Conservation (phyloP, 2,797 vertebrate species). For the Babyrousa celebensis region DNA sequence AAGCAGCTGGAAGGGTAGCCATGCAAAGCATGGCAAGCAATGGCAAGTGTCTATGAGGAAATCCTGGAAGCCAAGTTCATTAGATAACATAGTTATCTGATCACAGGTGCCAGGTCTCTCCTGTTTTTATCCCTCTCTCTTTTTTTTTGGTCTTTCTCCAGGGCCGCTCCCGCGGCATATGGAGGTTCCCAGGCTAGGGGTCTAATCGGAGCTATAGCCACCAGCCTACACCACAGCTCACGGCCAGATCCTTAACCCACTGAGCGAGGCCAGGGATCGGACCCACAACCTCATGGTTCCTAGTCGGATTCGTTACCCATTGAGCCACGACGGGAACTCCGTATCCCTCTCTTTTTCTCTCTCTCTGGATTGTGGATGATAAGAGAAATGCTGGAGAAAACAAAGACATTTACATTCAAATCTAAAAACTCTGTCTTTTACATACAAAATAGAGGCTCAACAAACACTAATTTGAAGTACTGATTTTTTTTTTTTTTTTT, state of each 20-base stretch:
- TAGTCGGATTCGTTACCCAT: no score
- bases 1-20: background rate
- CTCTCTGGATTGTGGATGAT: slow-evolving; percentile 13
- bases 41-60: background rate
- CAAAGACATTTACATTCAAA: slow-evolving; percentile 25
- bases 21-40: background rate
- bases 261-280: no score
- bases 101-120: background rate
- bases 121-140: background rate
- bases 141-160: no score
- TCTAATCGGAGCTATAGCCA: no score
- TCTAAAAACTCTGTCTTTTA: background rate
- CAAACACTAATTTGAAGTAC: slow-evolving; percentile 35
- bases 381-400: background rate
- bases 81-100: background rate
- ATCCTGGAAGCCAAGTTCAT: background rate
- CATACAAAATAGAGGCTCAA: background rate
- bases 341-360: background rate
- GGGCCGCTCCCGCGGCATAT: no score
- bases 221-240: no score
- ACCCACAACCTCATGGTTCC: no score
- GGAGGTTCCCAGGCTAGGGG: no score
- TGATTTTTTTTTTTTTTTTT: slow-evolving; percentile 3
- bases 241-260: no score
- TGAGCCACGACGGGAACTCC: no score